Base-by-base conservation (phyloP, 2,797 vertebrate genomes). In the Numenius phaeopus region DNA sequence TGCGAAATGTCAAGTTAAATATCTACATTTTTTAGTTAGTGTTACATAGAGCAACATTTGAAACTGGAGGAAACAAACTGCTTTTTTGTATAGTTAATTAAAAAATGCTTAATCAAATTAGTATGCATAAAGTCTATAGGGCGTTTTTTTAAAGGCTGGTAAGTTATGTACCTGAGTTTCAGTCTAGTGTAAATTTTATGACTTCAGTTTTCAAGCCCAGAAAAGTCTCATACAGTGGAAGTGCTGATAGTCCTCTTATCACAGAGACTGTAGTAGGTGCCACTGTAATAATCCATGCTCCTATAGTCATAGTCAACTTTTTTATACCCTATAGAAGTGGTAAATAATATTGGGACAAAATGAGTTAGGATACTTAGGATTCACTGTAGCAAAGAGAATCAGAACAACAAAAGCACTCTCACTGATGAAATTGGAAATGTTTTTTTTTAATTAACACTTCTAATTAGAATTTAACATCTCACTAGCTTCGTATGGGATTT, bases 381-480 rank as follows among this genome's bases (percentile, higher is more conserved):
- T 98, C 98, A 98, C 98, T 97, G 97, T 98, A 98, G 98, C 98
- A 98, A 98, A 97, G 97, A 98, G 98, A 98, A 97, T 97, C 96
- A 67, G 97, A 98, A 98, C 98, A 98, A 98, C 98, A 98, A 98
- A 98, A 98, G 97, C 97, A 98, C 98, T 98, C 98, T 98, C 97
- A 92, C 97, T 98, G 98, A 98, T 98, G 98, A 98, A 98, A 98
- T 98, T 98, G 98, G 98, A 98, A 98, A 98, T 97, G 97, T 97
- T 98, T 98, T 98, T 98, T 98, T 98, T 98, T 98, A 98, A 98
- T 98, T 98, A 98, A 98, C 98, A 98, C 98, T 98, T 98, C 98
- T 98, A 98, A 98, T 98, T 98, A 98, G 98, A 98, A 98, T 98
- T 98, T 98, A 98, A 98, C 98, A 98, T 98, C 98, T 98, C 98